A percentile compares a stretch with the other conserved stretches of the same genome.
Evolutionary conservation across 2,888 invertebrate genomes (phyloP).

Genomic region (Brachylomia viminalis): DNA sequence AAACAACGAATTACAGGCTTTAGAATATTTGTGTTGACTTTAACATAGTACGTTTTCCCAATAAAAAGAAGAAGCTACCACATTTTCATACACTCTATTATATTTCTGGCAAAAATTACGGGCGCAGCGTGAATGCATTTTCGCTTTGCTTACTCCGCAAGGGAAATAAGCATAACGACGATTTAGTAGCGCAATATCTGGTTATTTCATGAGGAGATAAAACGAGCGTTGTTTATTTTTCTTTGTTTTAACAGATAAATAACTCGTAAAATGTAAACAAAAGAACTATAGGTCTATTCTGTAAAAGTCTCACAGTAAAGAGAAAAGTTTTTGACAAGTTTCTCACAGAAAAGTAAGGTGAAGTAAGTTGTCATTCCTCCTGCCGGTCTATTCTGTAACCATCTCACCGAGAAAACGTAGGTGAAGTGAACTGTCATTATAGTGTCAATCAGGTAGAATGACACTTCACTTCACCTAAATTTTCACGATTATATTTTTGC

Average conservation of each 20-base stretch:
- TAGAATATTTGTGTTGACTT: constrained; percentile 27
- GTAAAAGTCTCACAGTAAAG: not conserved
- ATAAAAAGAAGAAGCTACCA: constrained; percentile 40
- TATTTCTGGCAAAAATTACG: constrained; percentile 53
- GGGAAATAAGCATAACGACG: constrained; percentile 66
- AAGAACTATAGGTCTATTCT: not conserved
- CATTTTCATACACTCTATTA: constrained; percentile 44
- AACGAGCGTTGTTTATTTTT: constrained; percentile 49
- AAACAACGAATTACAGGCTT: constrained; percentile 41
- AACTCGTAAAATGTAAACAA: constrained; percentile 43
- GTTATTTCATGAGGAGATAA: constrained; percentile 62
- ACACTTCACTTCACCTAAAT: not conserved
- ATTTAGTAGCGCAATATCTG: constrained; percentile 61
- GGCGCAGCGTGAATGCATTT: constrained; percentile 58
- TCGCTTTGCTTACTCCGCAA: constrained; percentile 62
- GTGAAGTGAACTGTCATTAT: too few relatives aligned
- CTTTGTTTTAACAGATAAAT: constrained; percentile 41
- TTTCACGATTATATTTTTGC: not conserved
- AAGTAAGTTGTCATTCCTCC: not conserved
- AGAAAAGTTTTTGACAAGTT: too few relatives aligned
- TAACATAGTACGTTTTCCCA: constrained; percentile 9
- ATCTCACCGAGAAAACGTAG: too few relatives aligned
- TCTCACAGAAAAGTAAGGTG: not conserved
- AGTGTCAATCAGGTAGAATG: too few relatives aligned
- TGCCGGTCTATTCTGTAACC: not conserved